phyloP scores from a whole-genome alignment of 30 jellyfish, hydroid and myxozoan genomes.

The Morbakka virulenta region DNA sequence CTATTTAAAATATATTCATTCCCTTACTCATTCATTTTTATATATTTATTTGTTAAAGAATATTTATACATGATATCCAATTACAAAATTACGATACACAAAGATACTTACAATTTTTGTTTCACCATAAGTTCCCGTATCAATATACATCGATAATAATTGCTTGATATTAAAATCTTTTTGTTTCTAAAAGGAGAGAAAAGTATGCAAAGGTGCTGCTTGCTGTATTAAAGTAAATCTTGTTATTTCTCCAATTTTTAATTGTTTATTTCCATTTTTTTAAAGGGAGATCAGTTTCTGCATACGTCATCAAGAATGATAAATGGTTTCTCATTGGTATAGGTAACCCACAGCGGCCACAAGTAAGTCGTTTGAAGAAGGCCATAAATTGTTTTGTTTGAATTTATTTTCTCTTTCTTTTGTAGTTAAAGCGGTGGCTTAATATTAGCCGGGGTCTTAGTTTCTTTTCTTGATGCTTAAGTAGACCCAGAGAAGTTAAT shows the following conservation, averaged over 20 bases:
- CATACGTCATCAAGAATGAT: conserved; percentile 63
- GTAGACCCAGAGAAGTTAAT: too few species aligned
- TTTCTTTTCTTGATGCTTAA: not conserved
- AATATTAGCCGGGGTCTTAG: not conserved
- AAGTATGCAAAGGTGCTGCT: not conserved
- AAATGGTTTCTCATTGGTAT: conserved; percentile 79
- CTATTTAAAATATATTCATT: too few species aligned
- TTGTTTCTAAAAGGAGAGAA: not conserved
- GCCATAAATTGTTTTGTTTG: not conserved
- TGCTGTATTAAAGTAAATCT: not conserved
- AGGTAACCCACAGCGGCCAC: conserved; percentile 87
- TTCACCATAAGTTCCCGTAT: not conserved
- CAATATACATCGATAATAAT: conserved; percentile 41
- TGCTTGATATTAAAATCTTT: too few species aligned
- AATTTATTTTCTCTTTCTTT: not conserved
- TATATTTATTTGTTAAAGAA: too few species aligned
- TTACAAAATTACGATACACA: too few species aligned
- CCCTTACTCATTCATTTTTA: too few species aligned
- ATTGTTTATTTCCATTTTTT: too few species aligned
- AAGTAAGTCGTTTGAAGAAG: conserved; percentile 25
- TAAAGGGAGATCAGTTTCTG: conserved; percentile 58
- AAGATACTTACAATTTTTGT: too few species aligned
- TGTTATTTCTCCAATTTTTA: too few species aligned
- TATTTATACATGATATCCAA: too few species aligned
- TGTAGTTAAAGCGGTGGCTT: not conserved